Percentiles rank a stretch among this genome's conserved stretches.
phyloP scores from a whole-genome alignment of 2,797 vertebrate species.

The Sebastes nivosus region DNA sequence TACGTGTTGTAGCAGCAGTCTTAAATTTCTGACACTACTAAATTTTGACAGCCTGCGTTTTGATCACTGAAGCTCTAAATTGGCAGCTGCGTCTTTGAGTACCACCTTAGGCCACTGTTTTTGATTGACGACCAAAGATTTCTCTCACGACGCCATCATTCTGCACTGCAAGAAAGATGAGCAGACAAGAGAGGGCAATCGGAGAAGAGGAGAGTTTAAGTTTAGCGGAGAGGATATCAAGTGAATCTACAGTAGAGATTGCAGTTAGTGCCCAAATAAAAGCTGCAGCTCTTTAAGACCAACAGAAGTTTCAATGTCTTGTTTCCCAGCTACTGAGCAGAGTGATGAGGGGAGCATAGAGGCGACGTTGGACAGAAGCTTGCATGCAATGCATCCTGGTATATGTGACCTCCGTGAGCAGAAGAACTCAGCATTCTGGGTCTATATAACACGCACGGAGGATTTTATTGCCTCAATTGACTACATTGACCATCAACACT shows the following conservation, averaged over 20 bases:
- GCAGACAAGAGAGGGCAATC: no score
- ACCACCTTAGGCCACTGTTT: neutral
- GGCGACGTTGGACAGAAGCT: neutral
- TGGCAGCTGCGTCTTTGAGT: neutral
- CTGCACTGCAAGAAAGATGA: no score
- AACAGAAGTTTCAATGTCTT: neutral
- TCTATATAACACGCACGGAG: neutral
- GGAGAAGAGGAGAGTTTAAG: neutral
- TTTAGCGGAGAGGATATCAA: neutral
- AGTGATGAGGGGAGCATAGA: no score
- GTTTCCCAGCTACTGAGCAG: neutral
- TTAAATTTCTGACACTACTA: no score
- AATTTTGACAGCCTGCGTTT: no score
- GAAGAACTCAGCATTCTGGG: neutral
- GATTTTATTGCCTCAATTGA: accelerated
- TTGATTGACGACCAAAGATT: neutral
- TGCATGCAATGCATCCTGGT: neutral
- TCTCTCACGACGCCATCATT: neutral
- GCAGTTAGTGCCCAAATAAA: neutral
- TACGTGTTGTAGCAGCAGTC: neutral
- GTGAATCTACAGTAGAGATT: neutral
- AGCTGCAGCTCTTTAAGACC: neutral
- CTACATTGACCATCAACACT: neutral
- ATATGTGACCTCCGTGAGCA: neutral
- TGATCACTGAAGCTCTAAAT: neutral